Evolutionary conservation across 2,797 vertebrate species (phyloP).

Genomic region (Lacerta agilis): DNA sequence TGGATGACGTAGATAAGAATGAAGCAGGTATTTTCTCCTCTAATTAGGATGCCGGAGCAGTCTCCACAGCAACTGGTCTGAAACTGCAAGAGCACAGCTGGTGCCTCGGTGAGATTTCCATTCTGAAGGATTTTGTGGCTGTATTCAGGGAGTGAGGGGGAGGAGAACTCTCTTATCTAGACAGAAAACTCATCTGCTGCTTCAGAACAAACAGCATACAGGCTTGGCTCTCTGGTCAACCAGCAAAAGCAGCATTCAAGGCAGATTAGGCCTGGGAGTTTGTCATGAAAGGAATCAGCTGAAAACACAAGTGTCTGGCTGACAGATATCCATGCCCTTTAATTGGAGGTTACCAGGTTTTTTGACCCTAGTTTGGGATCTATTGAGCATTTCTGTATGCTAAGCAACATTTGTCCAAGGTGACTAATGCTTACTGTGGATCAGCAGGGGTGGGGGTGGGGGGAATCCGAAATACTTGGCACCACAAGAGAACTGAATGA

Average conservation of each 20-base stretch:
- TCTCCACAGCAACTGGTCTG: background rate
- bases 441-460: background rate
- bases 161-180: slow-evolving; percentile 13
- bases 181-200: background rate
- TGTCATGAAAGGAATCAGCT: background rate
- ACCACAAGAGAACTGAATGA: slow-evolving; percentile 26
- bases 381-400: slow-evolving; percentile 29
- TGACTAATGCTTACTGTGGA: slow-evolving; percentile 46
- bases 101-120: background rate
- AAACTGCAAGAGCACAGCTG: accelerated
- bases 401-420: slow-evolving; percentile 27
- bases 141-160: background rate
- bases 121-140: background rate
- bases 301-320: background rate
- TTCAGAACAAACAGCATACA: background rate
- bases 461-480: slow-evolving; percentile 36
- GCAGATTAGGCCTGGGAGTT: background rate
- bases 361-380: slow-evolving; percentile 25
- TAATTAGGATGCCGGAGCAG: background rate
- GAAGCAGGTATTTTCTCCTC: background rate
- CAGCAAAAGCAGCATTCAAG: background rate
- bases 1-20: background rate
- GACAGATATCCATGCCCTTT: background rate
- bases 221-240: background rate
- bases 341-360: background rate